A percentile compares a stretch with the other conserved stretches of the same genome.
phyloP scores from a whole-genome alignment of 1,140 invertebrate genomes.

The Pomacea maculata region DNA sequence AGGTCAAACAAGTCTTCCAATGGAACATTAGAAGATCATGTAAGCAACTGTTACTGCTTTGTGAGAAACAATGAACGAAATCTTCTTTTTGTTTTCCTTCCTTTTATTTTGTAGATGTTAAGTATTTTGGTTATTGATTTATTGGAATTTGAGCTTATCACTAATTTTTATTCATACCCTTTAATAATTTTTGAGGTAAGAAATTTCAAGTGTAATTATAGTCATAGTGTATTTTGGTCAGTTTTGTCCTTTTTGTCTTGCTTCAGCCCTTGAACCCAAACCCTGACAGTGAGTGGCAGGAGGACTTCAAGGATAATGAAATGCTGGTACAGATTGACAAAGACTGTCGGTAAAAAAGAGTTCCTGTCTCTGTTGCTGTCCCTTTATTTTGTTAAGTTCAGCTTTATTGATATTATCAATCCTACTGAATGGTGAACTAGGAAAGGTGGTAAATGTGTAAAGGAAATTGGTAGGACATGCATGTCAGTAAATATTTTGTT shows the following conservation, averaged over 20 bases:
- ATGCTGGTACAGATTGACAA: conserved; percentile 96
- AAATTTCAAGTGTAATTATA: neutral
- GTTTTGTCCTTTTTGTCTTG: neutral
- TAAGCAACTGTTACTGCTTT: conserved; percentile 35
- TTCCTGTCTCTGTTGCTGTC: neutral
- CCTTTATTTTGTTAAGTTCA: neutral
- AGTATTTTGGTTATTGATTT: neutral
- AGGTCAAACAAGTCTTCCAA: conserved; percentile 66
- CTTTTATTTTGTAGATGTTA: neutral
- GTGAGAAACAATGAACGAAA: neutral
- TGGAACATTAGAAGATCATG: conserved; percentile 62
- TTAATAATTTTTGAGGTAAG: neutral
- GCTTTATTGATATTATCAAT: no score
- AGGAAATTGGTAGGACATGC: no score
- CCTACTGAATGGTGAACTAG: no score
- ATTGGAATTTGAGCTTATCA: neutral
- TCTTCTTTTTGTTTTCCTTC: neutral
- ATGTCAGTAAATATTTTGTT: no score
- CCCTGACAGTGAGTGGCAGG: conserved; percentile 92
- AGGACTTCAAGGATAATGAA: conserved; percentile 96
- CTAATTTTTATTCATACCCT: neutral
- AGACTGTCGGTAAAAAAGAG: conserved; percentile 80
- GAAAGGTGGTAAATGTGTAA: no score
- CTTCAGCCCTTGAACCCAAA: conserved; percentile 90
- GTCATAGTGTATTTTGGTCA: neutral